Percentiles rank a stretch among this genome's conserved stretches.
Conservation (phyloP, 1,140 invertebrate genomes). For the Atta texana region DNA sequence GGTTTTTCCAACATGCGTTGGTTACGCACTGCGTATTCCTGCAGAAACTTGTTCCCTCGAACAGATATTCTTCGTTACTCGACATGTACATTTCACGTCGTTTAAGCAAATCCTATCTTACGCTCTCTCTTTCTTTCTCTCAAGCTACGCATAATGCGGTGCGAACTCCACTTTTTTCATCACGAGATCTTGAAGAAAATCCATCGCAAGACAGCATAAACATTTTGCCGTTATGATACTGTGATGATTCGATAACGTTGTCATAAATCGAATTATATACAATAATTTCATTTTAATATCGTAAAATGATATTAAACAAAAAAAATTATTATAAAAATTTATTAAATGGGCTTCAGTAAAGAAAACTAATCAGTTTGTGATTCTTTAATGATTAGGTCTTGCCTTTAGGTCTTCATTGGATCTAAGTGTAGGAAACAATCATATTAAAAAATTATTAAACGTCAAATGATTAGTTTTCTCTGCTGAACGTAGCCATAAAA, state of each 20-base stretch:
- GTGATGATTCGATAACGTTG: constrained; percentile 3
- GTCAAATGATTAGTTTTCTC: too few species aligned
- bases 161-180: constrained; percentile 36
- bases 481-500: background rate
- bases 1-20: background rate
- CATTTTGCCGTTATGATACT: constrained; percentile 15
- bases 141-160: constrained; percentile 10
- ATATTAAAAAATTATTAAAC: too few species aligned
- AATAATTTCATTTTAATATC: constrained; percentile 7
- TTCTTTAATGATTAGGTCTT: too few species aligned
- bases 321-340: background rate
- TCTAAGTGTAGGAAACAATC: too few species aligned
- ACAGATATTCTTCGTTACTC: constrained; percentile 25
- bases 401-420: too few species aligned
- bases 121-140: constrained; percentile 17
- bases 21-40: constrained; percentile 6
- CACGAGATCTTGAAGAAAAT: constrained; percentile 29
- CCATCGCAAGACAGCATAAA: background rate
- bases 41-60: constrained; percentile 13
- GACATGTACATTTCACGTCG: background rate
- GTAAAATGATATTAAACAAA: background rate
- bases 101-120: constrained; percentile 17
- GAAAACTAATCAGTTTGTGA: too few species aligned
- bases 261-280: background rate
- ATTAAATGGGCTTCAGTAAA: background rate